Evolutionary conservation across 2,113 vertebrate genomes (phyloP).

Genomic region (Aptenodytes forsteri): DNA sequence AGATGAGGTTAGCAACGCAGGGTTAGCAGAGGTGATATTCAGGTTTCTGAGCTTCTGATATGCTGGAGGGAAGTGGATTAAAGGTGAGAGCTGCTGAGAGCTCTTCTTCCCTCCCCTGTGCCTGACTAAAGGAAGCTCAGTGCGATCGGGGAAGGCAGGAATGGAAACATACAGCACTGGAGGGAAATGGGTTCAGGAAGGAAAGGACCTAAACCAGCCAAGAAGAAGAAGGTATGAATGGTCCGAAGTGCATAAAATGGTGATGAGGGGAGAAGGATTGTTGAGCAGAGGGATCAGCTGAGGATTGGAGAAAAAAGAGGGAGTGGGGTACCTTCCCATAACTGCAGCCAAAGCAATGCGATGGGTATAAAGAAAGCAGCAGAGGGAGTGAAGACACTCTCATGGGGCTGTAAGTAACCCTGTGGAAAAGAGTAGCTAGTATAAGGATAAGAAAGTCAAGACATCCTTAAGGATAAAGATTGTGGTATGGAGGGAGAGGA

Average conservation of each 20-base stretch:
- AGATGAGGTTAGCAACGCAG: not conserved
- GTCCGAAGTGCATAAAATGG: not conserved
- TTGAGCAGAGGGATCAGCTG: not conserved
- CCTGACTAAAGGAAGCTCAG: not conserved
- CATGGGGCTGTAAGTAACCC: rapidly evolving
- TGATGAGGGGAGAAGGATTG: not conserved
- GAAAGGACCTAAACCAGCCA: not conserved
- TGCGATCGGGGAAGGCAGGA: not conserved
- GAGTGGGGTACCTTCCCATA: not conserved
- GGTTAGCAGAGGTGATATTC: not conserved
- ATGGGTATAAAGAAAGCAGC: not conserved
- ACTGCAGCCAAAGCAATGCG: rapidly evolving
- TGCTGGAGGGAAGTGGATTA: slow-evolving; percentile 4
- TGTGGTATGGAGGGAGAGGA: not conserved
- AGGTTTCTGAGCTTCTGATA: not conserved
- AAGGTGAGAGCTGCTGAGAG: not conserved
- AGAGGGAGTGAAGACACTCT: not conserved
- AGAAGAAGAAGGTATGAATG: not conserved
- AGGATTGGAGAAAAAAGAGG: not conserved
- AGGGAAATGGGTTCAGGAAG: not conserved
- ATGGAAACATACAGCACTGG: not conserved
- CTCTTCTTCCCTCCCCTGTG: not conserved
- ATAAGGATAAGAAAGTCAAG: not conserved
- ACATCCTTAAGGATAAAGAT: not conserved
- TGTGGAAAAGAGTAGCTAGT: not conserved